Conservation (phyloP, 1,140 invertebrate genomes). For the Hylyphantes graminicola region DNA sequence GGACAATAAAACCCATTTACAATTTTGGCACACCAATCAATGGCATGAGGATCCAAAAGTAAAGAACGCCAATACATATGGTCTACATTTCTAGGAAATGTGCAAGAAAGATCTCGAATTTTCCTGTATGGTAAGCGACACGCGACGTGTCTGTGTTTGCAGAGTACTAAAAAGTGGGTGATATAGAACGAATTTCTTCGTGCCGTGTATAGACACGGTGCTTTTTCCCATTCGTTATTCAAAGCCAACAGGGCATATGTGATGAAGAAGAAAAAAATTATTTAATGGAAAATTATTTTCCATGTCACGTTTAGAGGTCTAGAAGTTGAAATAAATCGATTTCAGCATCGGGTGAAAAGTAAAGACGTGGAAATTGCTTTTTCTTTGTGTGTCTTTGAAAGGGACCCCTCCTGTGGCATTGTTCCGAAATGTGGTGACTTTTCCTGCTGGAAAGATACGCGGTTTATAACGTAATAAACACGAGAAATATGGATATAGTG, state of each 20-base stretch:
- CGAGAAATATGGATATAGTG: no score
- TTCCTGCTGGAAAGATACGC: no score
- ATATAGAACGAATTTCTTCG: slow-evolving; percentile 22
- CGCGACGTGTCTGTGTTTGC: slow-evolving; percentile 9
- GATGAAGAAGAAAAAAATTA: slow-evolving; percentile 39
- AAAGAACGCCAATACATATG: neutral
- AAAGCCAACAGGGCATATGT: slow-evolving; percentile 23
- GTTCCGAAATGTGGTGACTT: neutral
- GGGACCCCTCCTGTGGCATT: slow-evolving; percentile 9
- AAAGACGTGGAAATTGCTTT: slow-evolving; percentile 40
- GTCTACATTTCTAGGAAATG: neutral
- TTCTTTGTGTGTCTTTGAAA: slow-evolving; percentile 34
- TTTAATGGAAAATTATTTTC: slow-evolving; percentile 48
- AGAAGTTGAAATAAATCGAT: slow-evolving; percentile 44
- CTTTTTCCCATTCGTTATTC: slow-evolving; percentile 36
- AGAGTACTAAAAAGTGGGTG: slow-evolving; percentile 21
- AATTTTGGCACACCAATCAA: no score
- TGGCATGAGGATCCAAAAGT: slow-evolving; percentile 7
- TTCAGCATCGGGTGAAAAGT: slow-evolving; percentile 17
- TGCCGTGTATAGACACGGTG: slow-evolving; percentile 6
- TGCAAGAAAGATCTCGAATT: neutral
- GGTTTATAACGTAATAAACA: no score
- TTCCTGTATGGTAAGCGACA: slow-evolving; percentile 25
- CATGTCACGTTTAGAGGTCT: slow-evolving; percentile 24
- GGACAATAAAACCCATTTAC: no score